These are phyloP conservation scores for Caracal caracal DNA, from an alignment of 2,113 vertebrate genomes.

Conservation along the genomic window DNA sequence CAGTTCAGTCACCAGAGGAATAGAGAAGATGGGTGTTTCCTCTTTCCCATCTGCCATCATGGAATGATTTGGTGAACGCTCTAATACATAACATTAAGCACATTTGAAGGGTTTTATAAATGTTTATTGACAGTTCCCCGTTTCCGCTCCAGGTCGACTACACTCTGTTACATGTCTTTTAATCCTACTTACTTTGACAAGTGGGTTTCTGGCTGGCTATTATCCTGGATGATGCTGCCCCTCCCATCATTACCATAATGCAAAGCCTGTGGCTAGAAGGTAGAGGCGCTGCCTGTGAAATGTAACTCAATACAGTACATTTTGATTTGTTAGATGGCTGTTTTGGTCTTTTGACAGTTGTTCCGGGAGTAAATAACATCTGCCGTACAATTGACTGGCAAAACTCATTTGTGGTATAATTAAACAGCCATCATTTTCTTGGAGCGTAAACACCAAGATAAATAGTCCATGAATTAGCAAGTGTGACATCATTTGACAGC, in stretches of 20 bases:
- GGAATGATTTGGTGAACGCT: constrained; percentile 15
- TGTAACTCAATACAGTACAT: not conserved
- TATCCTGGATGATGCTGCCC: not conserved
- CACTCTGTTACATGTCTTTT: constrained; percentile 25
- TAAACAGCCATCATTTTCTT: constrained; percentile 81
- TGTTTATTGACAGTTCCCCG: not conserved
- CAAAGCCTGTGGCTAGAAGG: constrained; percentile 45
- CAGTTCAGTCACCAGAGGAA: not conserved
- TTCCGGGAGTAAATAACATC: constrained; percentile 77
- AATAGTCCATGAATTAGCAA: constrained; percentile 70
- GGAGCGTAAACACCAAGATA: constrained; percentile 78
- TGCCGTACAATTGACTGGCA: constrained; percentile 71
- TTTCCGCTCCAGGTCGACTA: constrained; percentile 20
- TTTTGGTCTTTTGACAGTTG: constrained; percentile 72
- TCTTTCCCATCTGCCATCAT: not conserved
- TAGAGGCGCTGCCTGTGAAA: constrained; percentile 10
- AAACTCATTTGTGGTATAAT: constrained; percentile 81
- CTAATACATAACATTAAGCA: not conserved
- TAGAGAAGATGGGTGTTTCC: not conserved
- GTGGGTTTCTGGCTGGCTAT: not conserved
- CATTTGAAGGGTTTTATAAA: not conserved
- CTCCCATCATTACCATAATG: not conserved
- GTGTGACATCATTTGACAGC: constrained; percentile 29
- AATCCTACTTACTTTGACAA: not conserved
- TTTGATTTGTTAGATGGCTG: constrained; percentile 75